phyloP scores from a whole-genome alignment of 2,888 invertebrate species.

The Acronicta aceris region DNA sequence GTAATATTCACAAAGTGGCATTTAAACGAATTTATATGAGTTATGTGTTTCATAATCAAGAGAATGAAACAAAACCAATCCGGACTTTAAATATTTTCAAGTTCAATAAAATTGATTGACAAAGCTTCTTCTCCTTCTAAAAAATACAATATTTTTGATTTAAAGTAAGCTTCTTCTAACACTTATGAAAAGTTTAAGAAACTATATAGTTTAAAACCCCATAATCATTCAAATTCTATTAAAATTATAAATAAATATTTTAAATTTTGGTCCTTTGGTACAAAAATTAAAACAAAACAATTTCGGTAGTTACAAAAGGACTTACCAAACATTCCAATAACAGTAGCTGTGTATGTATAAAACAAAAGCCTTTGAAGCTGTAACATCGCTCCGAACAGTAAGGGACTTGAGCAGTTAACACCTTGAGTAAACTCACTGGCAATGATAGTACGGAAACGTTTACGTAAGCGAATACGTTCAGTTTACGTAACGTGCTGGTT shows the following conservation, averaged over 20 bases:
- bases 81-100: conserved; percentile 14
- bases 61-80: conserved; percentile 5
- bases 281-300: neutral
- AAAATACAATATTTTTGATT: too few species aligned
- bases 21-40: conserved; percentile 10
- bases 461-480: conserved; percentile 44
- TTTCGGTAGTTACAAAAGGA: too few species aligned
- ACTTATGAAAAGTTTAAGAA: too few species aligned
- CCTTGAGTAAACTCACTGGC: conserved; percentile 39
- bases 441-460: conserved; percentile 37
- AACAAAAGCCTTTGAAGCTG: conserved; percentile 27
- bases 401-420: conserved; percentile 42
- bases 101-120: too few species aligned
- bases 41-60: conserved; percentile 10
- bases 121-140: too few species aligned
- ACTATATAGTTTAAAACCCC: too few species aligned
- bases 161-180: too few species aligned
- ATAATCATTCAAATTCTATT: too few species aligned
- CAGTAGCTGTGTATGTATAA: conserved; percentile 35
- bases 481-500: conserved; percentile 50
- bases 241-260: too few species aligned
- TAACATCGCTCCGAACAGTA: conserved; percentile 9
- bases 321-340: conserved; percentile 13
- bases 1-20: neutral
- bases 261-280: too few species aligned